Evolutionary conservation across 2,797 vertebrate species (phyloP), one percentile per base, ranked within the genome.

Genomic region (Pteronotus mesoamericanus): DNA sequence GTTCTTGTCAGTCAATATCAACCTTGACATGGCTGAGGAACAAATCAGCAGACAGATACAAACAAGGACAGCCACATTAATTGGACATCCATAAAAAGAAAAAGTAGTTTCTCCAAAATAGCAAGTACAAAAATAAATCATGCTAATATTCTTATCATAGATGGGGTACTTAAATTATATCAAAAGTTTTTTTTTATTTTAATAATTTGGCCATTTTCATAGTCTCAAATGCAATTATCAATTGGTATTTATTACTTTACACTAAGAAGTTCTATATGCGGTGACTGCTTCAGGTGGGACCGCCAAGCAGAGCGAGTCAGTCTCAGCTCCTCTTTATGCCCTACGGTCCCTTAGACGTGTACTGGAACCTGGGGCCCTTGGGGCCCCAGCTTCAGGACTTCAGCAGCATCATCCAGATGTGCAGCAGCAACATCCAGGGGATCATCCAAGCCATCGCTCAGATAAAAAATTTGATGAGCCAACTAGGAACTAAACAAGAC

Each of bases 391-490:
- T 98, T 9, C 98, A 98, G 97, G 99, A 99, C 97, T 99, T 99
- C 98, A 98, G 96, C 98, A 96, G 97, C 95, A 99, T 99, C 94
- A 99, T 99, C 84, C 99, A 99, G 98, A 99, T 98, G 94, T 99
- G 99, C 98, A 99, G 99, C 98, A 98, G 98, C 98, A 99, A 99
- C 98, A 99, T 99, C 96, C 99, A 99, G 98, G 99, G 99, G 98
- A 99, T 99, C 98, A 99, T 99, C 94, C 99, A 99, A 98, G 99
- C 99, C 98, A 99, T n/a, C n/a, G 99, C 99, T 96, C 99, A 99
- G 94, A 99, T 99, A 97, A 99, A 99, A 98, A 99, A 98, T 97
- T 98, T 99, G 98, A 99, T 99, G 98, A 99, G 98, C 98, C 99
- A 99, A 95, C 98, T 99, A 96, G 99, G 99, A 98, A 99, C 99